Base-by-base conservation (phyloP, 2,797 vertebrate species). In the Sus cebifrons region DNA sequence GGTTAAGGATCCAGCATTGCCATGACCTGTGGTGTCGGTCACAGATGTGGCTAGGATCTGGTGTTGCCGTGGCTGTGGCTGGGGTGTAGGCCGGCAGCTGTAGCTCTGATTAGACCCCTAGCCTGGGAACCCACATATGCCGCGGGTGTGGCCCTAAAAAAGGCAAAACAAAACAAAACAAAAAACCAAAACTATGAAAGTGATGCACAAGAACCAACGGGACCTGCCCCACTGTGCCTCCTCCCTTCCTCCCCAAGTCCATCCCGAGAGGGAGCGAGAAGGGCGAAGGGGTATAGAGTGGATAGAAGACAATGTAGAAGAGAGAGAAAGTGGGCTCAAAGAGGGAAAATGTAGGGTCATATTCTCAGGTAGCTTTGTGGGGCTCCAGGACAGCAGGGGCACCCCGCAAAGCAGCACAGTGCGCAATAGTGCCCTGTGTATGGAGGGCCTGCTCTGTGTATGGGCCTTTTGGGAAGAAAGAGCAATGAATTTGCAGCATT, bases 401-500 rank as follows among this genome's bases (percentile, higher is more conserved):
- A 25, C 27, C 20, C 62, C 49, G 20, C 21, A 11, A 25, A 89
- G 25, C 32, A 27, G n/a, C 0, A 15, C 21, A 18, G 7, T 21
- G 10, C 20, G 8, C 27, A 4, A 9, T 2, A 2, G 17, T 25
- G 29, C 18, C 10, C 0, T 1, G 4, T 5, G 44, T 6, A 2
- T 0, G 6, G 65, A 84, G 36, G 20, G 25, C 29, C 52, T 8
- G 0, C 49, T 49, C 13, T 14, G 15, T 29, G 29, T 29, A n/a
- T 0, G 2, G 5, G 29, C 18, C 6, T 87, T 58, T 49, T 18
- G 13, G 6, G 56, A n/a, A 5, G 65, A 44, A 54, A 52, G 5
- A 18, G 14, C 44, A n/a, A 56, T 27, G n/a, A 29, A 62, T 36
- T 32, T n/a, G 15, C 14, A 17, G 36, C 27, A 16, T 9, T 29